These are phyloP conservation scores for Phenganax stokvisi DNA, from an alignment of 92 coral and sea anemone species.

Conservation along the genomic window DNA sequence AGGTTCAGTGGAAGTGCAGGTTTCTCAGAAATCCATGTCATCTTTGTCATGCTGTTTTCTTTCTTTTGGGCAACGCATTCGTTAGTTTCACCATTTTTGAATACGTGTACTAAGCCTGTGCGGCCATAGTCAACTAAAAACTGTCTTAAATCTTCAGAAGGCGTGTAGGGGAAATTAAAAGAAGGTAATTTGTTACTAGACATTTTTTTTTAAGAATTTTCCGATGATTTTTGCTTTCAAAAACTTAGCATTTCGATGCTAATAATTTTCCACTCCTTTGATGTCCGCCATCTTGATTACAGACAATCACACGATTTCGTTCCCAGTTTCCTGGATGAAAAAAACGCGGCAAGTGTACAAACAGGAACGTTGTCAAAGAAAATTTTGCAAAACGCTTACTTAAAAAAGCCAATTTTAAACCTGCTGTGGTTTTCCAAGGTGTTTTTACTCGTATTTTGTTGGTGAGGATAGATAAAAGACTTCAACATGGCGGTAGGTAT, in stretches of 20 bases:
- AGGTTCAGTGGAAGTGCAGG: slow-evolving; percentile 60
- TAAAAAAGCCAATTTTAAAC: neutral
- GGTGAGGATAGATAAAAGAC: neutral
- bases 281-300: neutral
- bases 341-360: too few relatives aligned
- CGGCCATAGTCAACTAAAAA: slow-evolving; percentile 77
- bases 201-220: neutral
- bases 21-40: slow-evolving; percentile 49
- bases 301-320: too few relatives aligned
- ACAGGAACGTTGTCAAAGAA: neutral
- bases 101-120: slow-evolving; percentile 53
- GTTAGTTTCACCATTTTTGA: slow-evolving; percentile 40
- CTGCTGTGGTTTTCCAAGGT: neutral
- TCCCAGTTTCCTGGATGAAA: too few relatives aligned
- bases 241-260: neutral
- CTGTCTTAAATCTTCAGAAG: slow-evolving; percentile 53
- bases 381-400: neutral
- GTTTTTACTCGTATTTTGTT: neutral
- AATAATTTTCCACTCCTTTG: neutral
- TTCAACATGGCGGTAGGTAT: slow-evolving; percentile 54
- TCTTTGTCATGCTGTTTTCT: slow-evolving; percentile 13
- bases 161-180: slow-evolving; percentile 66
- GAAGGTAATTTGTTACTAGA: slow-evolving; percentile 47
- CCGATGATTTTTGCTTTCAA: too few relatives aligned
- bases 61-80: slow-evolving; percentile 48